Percentiles rank a stretch among this genome's conserved stretches.
phyloP scores from a whole-genome alignment of 2,797 vertebrate genomes.

The Coregonus ussuriensis region DNA sequence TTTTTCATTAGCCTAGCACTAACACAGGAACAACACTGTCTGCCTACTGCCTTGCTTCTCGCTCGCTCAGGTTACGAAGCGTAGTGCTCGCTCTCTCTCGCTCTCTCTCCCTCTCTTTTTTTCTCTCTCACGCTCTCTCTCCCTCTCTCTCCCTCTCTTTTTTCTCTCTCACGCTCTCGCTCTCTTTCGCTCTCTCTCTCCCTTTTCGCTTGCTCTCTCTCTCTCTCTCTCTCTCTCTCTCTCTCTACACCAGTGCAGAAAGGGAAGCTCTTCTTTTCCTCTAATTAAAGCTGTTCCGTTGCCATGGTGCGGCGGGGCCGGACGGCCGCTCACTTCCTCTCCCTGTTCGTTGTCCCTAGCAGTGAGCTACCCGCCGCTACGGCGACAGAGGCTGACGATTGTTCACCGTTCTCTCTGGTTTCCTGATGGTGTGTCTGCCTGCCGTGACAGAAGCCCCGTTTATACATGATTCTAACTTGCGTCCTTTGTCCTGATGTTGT shows the following conservation, averaged over 20 bases:
- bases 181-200: too few species aligned
- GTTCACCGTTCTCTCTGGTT: not conserved
- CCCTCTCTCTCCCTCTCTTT: too few species aligned
- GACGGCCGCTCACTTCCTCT: not conserved
- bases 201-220: too few species aligned
- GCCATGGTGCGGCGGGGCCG: slow-evolving; percentile 50
- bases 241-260: too few species aligned
- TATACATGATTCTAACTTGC: too few species aligned
- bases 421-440: not conserved
- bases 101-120: slow-evolving; percentile 19
- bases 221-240: too few species aligned
- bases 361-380: not conserved
- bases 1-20: slow-evolving; percentile 56
- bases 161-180: too few species aligned
- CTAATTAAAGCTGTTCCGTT: slow-evolving; percentile 65
- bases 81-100: slow-evolving; percentile 22
- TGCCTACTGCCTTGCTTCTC: slow-evolving; percentile 14
- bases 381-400: not conserved
- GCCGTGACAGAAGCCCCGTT: not conserved
- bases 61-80: slow-evolving; percentile 1
- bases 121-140: too few species aligned
- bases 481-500: too few species aligned
- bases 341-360: not conserved
- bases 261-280: slow-evolving; percentile 49
- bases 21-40: slow-evolving; percentile 49